These are phyloP conservation scores for Drosophila rhopaloa DNA, from an alignment of 1,140 invertebrate species.

Conservation along the genomic window DNA sequence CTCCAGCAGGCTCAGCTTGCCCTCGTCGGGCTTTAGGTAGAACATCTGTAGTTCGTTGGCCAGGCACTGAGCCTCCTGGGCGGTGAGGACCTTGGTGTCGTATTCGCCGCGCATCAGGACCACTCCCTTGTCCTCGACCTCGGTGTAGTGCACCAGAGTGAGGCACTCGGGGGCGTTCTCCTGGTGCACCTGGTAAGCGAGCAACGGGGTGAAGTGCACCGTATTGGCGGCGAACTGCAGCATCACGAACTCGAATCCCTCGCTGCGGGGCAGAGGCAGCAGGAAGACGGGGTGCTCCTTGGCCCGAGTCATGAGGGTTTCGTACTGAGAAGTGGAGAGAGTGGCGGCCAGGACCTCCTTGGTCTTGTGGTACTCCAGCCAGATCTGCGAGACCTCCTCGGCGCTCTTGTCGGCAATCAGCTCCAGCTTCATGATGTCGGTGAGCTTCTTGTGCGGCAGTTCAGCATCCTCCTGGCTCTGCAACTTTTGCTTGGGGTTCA, in stretches of 20 bases:
- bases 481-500: constrained; percentile 86
- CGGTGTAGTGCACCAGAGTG: constrained; percentile 92
- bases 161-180: constrained; percentile 97
- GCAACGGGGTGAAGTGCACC: constrained; percentile 94
- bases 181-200: constrained; percentile 94
- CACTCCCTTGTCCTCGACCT: constrained; percentile 91
- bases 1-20: constrained; percentile 88
- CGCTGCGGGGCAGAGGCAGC: constrained; percentile 91
- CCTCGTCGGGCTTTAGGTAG: constrained; percentile 89
- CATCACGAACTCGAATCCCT: constrained; percentile 96
- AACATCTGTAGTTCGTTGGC: constrained; percentile 95
- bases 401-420: constrained; percentile 90
- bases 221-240: constrained; percentile 90
- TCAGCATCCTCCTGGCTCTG: constrained; percentile 50
- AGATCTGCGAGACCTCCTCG: constrained; percentile 91
- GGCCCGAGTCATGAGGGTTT: constrained; percentile 86
- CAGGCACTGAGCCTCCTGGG: constrained; percentile 92
- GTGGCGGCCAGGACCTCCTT: constrained; percentile 91
- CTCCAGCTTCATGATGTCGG: constrained; percentile 92
- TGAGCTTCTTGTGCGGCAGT: constrained; percentile 86
- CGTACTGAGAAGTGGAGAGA: constrained; percentile 87
- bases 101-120: constrained; percentile 95
- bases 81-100: constrained; percentile 91
- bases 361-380: constrained; percentile 92
- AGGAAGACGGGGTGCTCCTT: constrained; percentile 90